Base-by-base conservation (phyloP, 2,797 vertebrate genomes). In the Zenarchopterus dispar region DNA sequence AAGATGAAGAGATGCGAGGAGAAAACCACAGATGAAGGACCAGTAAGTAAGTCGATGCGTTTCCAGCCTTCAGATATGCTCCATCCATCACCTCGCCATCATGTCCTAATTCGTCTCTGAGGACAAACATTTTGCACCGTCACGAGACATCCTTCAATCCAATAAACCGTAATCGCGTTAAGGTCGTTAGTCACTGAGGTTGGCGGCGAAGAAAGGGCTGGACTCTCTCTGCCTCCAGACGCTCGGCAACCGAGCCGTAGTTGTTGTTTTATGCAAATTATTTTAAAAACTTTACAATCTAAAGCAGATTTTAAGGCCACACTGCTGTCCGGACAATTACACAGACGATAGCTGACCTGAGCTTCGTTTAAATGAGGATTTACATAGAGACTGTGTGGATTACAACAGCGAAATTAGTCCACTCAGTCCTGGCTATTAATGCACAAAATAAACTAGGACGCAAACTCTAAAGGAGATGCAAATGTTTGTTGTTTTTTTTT, bases 101-200 rank as follows among this genome's bases (percentile, higher is more conserved):
- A 7, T 6, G 36, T 66, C 69, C 67, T 61, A 65, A 73, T 62
- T 46, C 42, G 44, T 62, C 47, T 64, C 58, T 46, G 68, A 66
- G 84, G 62, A 69, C 58, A 64, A 60, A 75, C 68, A 86, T 68
- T 86, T 70, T 63, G 74, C 71, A 55, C 52, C 26, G 80, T 90
- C 88, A 92, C 84, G 82, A 88, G 85, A 85, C 76, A n/a, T 59
- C 62, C 68, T 67, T 74, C 71, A 90, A 93, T 93, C 91, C 89
- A 85, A 90, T 93, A 84, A 91, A 26, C 63, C 21, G 8, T 90
- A 93, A 94, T 93, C 91, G 82, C 17, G 65, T 91, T 88, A 89
- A 52, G 56, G 67, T 33, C 39, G 70, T 72, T 70, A 24, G 64
- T 41, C 67, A 62, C 62, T 43, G 50, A 59, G 77, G 79, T 54